A percentile compares a stretch with the other conserved stretches of the same genome.
Evolutionary conservation across 2,113 vertebrate species (phyloP).

Genomic region (Ammodytes dubius): DNA sequence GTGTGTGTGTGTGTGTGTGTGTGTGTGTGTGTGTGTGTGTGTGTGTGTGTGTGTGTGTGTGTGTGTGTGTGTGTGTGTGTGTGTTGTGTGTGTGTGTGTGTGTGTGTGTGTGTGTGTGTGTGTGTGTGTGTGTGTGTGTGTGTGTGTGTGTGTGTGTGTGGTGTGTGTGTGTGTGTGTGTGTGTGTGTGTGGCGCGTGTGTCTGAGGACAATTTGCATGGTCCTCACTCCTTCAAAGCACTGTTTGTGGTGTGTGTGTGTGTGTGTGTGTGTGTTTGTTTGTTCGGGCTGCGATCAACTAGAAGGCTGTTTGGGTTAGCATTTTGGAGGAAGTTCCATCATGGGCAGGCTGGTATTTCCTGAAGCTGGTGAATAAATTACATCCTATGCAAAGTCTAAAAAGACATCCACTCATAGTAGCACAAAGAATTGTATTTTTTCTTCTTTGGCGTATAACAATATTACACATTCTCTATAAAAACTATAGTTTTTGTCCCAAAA

Average conservation of each 20-base stretch:
- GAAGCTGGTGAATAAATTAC: conserved; percentile 69
- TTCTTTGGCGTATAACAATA: neutral
- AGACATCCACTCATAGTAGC: conserved; percentile 10
- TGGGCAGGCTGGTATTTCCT: conserved; percentile 82
- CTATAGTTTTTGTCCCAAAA: neutral
- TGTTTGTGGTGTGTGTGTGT: too few species aligned
- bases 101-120: conserved; percentile 12
- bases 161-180: conserved; percentile 26
- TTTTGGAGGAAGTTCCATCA: conserved; percentile 69
- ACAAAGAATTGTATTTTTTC: neutral
- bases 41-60: conserved; percentile 21
- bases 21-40: conserved; percentile 16
- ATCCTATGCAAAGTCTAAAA: conserved; percentile 20
- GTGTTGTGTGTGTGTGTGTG: conserved; percentile 11
- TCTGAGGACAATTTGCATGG: too few species aligned
- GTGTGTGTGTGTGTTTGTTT: conserved; percentile 18
- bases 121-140: conserved; percentile 16
- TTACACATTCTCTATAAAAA: neutral
- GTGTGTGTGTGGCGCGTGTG: conserved; percentile 25
- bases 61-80: conserved; percentile 12
- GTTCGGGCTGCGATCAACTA: conserved; percentile 13
- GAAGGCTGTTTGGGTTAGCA: conserved; percentile 73
- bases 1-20: too few species aligned
- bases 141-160: conserved; percentile 20
- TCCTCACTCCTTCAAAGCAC: too few species aligned